These are phyloP conservation scores for Sciurus niger DNA, from an alignment of 2,113 vertebrate genomes.

Conservation along the genomic window DNA sequence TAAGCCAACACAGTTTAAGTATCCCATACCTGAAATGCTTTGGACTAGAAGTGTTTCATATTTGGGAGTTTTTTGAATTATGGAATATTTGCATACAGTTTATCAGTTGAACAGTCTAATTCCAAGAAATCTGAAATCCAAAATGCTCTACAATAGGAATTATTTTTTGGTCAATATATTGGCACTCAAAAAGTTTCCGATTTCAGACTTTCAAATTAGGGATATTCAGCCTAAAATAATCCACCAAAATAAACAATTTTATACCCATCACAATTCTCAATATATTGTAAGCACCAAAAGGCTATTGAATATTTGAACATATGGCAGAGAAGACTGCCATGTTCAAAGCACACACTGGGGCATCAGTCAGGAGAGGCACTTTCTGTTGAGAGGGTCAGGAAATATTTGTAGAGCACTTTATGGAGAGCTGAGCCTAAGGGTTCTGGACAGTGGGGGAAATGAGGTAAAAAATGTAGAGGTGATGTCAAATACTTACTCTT, in stretches of 20 bases:
- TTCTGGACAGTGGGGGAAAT: too few relatives aligned
- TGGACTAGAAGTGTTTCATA: neutral
- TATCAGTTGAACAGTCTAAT: neutral
- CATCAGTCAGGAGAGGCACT: neutral
- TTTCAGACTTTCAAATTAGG: neutral
- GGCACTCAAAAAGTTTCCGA: neutral
- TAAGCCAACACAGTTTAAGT: neutral
- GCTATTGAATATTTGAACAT: neutral
- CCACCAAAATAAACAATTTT: neutral
- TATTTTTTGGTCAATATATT: neutral
- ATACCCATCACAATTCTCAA: neutral
- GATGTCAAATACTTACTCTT: neutral
- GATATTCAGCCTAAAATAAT: neutral
- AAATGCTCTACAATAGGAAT: neutral
- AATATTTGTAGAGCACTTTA: neutral
- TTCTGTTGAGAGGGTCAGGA: neutral
- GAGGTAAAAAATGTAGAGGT: neutral
- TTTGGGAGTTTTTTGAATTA: neutral
- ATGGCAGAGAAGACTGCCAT: neutral
- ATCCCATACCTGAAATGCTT: neutral
- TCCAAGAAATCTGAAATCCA: neutral
- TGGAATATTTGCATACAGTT: neutral
- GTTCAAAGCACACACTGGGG: neutral
- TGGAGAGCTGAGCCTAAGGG: neutral
- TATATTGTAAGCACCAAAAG: neutral